These are phyloP conservation scores for Telmatochromis sp. DNA, from an alignment of 2,113 vertebrate species.

Conservation along the genomic window DNA sequence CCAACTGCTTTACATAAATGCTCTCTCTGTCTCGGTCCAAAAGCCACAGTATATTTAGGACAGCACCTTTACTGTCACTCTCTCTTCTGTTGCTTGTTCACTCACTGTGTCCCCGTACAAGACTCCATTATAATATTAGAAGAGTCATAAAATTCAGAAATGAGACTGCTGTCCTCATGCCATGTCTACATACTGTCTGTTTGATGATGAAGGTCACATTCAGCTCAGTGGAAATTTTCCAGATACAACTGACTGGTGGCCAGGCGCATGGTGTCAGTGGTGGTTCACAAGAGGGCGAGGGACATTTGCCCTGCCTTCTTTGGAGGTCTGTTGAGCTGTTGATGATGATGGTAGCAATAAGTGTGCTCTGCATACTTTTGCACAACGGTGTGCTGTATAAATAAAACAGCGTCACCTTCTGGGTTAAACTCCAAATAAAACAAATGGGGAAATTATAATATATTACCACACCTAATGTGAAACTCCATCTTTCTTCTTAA, in stretches of 20 bases:
- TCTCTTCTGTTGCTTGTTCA: neutral
- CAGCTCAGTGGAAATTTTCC: slow-evolving; percentile 26
- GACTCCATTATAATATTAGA: slow-evolving; percentile 16
- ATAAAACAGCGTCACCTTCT: slow-evolving; percentile 4
- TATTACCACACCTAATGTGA: neutral
- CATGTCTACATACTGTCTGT: slow-evolving; percentile 10
- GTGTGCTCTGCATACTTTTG: neutral
- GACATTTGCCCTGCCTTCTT: neutral
- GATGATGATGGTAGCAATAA: neutral
- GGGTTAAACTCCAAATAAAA: neutral
- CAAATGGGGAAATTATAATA: neutral
- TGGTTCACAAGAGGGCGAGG: neutral
- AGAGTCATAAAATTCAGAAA: slow-evolving; percentile 24
- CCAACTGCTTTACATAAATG: neutral
- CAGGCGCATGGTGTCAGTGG: neutral
- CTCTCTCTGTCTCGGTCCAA: neutral
- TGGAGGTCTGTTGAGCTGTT: neutral
- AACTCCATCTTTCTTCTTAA: neutral
- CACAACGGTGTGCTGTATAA: neutral
- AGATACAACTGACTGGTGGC: slow-evolving; percentile 5
- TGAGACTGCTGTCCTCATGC: neutral
- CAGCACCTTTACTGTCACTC: neutral
- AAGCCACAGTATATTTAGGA: neutral
- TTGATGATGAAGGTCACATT: slow-evolving; percentile 50
- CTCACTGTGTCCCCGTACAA: neutral